Base-by-base conservation (phyloP, 35 echinoderm and acorn worm genomes). In the Lytechinus variegatus region DNA sequence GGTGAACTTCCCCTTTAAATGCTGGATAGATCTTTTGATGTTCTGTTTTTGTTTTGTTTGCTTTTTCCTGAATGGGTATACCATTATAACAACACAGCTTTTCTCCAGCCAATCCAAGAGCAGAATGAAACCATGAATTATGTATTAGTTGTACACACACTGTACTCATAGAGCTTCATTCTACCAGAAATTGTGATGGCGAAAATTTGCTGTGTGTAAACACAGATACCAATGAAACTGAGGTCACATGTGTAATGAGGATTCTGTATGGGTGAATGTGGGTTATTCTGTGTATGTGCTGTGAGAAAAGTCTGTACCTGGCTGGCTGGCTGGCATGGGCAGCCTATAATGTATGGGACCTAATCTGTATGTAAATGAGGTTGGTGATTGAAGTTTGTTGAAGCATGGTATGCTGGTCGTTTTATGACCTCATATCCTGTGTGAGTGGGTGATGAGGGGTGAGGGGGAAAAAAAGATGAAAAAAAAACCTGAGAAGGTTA, bases 361-460 rank as follows among this genome's bases (percentile, higher is more conserved):
- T 93, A 93, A 93, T 93, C 92, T 93, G 92, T 93, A 93, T 93
- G 92, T 57, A 93, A 93, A 93, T 93, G 92, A 93, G 54, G 55
- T 54, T 54, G 92, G 92, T 93, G 92, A 93, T 93, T 93, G 92
- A 93, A 57, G 92, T 93, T 93, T 27, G 54, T 33, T 57, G 28
- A 93, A 93, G 92, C 92, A 54, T 93, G 54, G 52, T 54, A 33
- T 93, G n/a, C 92, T 93, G 29, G 28, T 54, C 92, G 11, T 54
- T 27, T 52, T 54, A 54, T 93, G 92, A 55, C 52, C 92, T 93
- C 92, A 93, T 54, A 93, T 93, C 92, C 92, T 93, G 92, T 55
- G 53, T 93, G 92, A 55, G 92, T 54, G 92, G 53, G 92, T 54
- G 92, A 54, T 57, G 92, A 93, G 54, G 27, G 54, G 92, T 90